Evolutionary conservation across 1,140 invertebrate genomes (phyloP).

Genomic region (Maniola jurtina): DNA sequence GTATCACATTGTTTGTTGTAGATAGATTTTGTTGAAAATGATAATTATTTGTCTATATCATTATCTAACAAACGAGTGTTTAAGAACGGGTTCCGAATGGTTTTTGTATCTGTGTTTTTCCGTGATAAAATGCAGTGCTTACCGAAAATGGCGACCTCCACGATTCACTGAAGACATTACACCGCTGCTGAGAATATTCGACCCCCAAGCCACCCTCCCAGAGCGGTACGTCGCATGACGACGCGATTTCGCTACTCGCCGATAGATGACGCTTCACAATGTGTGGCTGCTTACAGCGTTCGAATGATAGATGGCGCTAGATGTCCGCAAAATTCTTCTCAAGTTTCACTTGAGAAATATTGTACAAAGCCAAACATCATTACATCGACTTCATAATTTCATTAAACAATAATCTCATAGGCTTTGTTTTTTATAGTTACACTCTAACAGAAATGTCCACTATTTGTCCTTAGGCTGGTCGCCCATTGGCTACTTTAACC

Average conservation of each 20-base stretch:
- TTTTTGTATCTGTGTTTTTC: slow-evolving; percentile 52
- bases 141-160: slow-evolving; percentile 85
- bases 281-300: slow-evolving; percentile 51
- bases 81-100: not conserved
- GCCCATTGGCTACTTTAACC: too few species aligned
- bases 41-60: slow-evolving; percentile 3
- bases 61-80: slow-evolving; percentile 19
- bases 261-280: slow-evolving; percentile 67
- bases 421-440: not conserved
- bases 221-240: slow-evolving; percentile 74
- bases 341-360: slow-evolving; percentile 14
- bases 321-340: slow-evolving; percentile 13
- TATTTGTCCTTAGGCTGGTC: not conserved
- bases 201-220: slow-evolving; percentile 80
- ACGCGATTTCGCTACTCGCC: slow-evolving; percentile 43
- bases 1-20: slow-evolving; percentile 45
- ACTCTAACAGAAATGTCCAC: slow-evolving; percentile 1
- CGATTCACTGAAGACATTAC: slow-evolving; percentile 87
- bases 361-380: slow-evolving; percentile 23
- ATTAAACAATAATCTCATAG: slow-evolving; percentile 1
- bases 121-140: slow-evolving; percentile 76
- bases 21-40: slow-evolving; percentile 35
- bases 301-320: slow-evolving; percentile 52
- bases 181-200: slow-evolving; percentile 85
- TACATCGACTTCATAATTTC: not conserved